These are phyloP conservation scores for Nerophis lumbriciformis DNA, from an alignment of 2,113 vertebrate genomes.

Conservation along the genomic window DNA sequence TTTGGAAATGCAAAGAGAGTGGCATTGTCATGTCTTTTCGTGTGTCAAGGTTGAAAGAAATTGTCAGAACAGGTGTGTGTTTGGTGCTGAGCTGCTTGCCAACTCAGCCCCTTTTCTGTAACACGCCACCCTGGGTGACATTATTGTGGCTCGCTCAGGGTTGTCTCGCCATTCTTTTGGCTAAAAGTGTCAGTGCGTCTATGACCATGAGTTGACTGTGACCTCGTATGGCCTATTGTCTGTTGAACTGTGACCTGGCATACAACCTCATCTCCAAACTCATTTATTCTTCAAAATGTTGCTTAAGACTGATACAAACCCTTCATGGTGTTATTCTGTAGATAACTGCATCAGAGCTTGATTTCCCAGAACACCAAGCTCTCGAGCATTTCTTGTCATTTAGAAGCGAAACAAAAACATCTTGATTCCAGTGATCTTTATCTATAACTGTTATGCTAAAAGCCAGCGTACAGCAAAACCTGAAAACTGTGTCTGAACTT, in stretches of 20 bases:
- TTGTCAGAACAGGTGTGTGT: constrained; percentile 77
- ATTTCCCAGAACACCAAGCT: not conserved
- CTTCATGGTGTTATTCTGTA: not conserved
- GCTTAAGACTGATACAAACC: not conserved
- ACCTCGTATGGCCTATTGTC: constrained; percentile 23
- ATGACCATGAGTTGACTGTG: constrained; percentile 5
- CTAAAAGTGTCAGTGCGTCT: constrained; percentile 24
- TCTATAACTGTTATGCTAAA: constrained; percentile 6
- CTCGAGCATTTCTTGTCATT: not conserved
- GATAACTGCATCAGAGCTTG: not conserved
- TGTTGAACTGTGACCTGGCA: constrained; percentile 5
- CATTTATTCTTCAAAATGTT: not conserved
- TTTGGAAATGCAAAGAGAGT: constrained; percentile 39
- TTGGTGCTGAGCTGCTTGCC: constrained; percentile 69
- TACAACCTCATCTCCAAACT: not conserved
- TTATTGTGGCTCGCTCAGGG: constrained; percentile 46
- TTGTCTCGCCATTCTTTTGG: constrained; percentile 36
- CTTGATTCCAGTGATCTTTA: not conserved
- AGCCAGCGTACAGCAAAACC: constrained; percentile 50
- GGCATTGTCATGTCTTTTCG: constrained; percentile 70
- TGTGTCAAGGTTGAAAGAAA: constrained; percentile 74
- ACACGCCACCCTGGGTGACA: constrained; percentile 63
- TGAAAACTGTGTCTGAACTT: constrained; percentile 42
- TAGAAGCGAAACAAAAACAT: too few relatives aligned
- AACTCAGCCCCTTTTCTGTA: constrained; percentile 67